Conservation (phyloP, 2,888 invertebrate species). For the Drosophila peninsularis region DNA sequence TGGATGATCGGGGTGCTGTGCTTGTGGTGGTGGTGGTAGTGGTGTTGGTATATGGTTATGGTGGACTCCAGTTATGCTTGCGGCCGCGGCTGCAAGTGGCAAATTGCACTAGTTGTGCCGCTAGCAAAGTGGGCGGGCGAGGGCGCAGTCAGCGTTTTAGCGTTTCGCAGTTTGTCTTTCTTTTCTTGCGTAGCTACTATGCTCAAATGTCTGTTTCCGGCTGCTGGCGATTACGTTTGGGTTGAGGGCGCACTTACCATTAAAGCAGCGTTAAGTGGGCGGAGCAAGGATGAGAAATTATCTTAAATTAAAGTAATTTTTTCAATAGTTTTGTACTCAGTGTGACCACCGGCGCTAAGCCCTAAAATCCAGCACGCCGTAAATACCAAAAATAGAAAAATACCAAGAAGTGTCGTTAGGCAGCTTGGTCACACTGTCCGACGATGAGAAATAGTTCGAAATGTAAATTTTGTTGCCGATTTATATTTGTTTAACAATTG, state of each 20-base stretch:
- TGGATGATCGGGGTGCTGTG: constrained; percentile 31
- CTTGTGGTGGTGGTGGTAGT: constrained; percentile 24
- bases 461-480: not conserved
- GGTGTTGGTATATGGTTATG: constrained; percentile 25
- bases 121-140: constrained; percentile 51
- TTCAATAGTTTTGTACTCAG: constrained; percentile 52
- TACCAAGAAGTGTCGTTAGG: not conserved
- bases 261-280: constrained; percentile 55
- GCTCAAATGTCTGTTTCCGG: constrained; percentile 38
- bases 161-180: constrained; percentile 38
- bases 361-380: not conserved
- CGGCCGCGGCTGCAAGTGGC: constrained; percentile 12
- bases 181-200: constrained; percentile 13
- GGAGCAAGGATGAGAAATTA: constrained; percentile 58
- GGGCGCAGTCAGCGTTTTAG: constrained; percentile 65
- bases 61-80: constrained; percentile 29
- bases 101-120: constrained; percentile 39
- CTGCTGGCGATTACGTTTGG: constrained; percentile 34
- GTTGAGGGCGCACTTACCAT: constrained; percentile 61
- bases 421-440: constrained; percentile 14
- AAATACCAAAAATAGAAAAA: constrained; percentile 5
- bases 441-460: constrained; percentile 3
- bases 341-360: constrained; percentile 18
- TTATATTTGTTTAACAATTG: not conserved
- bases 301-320: constrained; percentile 59